Evolutionary conservation across 2,797 vertebrate species (phyloP), one percentile per base, ranked within the genome.

Genomic region (Loriculus beryllinus): DNA sequence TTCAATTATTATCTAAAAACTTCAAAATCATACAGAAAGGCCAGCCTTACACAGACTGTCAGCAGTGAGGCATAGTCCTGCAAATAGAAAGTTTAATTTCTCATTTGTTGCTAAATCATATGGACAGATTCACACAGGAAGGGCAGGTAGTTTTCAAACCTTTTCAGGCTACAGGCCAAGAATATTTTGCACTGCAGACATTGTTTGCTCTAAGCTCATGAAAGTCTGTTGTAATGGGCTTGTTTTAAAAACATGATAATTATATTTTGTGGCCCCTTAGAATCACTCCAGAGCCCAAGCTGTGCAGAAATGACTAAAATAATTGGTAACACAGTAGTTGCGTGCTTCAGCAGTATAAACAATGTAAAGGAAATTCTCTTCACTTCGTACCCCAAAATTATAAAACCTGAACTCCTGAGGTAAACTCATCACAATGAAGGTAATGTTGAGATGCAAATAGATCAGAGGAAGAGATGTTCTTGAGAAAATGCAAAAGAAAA

Each of bases 1-100:
- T 70, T 40, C 3, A 56, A 21, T 31, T 54, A 45, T 26, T 51
- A 63, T 49, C 57, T 35, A 13, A 42, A 78, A 64, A 28, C 6
- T 18, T 47, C 2, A 39, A 80, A 87, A 37, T 59, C 59, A 25
- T 48, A 64, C 51, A 10, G 3, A 67, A 69, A 78, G 71, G 1
- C 7, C 21, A 42, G 1, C 1, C 35, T 2, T 22, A 74, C 3
- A 0, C 4, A 37, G 7, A 49, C 12, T 63, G 33, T 8, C 33
- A 82, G 14, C 4, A 68, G 4, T 52, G 42, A 54, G 5, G 12
- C 3, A 4, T 33, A 25, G 4, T 45, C 68, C 19, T 63, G 23
- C 13, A 92, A 72, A 65, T 3, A 33, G 2, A 62, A 78, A 52
- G 2, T 72, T 78, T 82, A 6, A 42, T 62, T 86, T 72, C 19